A percentile compares a stretch with the other conserved stretches of the same genome.
Evolutionary conservation across 2,888 invertebrate species (phyloP).

Genomic region (Cheilosia soror): DNA sequence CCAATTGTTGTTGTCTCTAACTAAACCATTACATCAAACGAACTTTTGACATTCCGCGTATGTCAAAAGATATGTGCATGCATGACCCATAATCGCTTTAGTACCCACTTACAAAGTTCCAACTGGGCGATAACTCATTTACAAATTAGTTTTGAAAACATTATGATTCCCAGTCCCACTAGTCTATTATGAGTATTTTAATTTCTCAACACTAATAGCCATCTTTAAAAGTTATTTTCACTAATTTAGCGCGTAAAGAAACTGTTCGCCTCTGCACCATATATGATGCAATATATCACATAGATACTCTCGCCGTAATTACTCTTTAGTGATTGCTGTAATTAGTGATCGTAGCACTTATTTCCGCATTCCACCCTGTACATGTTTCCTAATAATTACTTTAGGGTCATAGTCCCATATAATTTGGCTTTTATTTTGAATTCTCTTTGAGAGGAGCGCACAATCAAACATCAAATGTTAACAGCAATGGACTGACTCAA

Average conservation of each 20-base stretch:
- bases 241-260: background rate
- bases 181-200: background rate
- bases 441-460: slow-evolving; percentile 9
- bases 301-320: slow-evolving; percentile 4
- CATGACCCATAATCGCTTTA: background rate
- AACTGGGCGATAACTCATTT: background rate
- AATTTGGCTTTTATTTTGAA: slow-evolving; percentile 21
- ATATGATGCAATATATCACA: background rate
- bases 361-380: slow-evolving; percentile 31
- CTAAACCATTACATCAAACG: background rate
- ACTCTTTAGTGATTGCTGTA: background rate
- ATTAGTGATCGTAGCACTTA: slow-evolving; percentile 7
- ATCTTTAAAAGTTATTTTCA: slow-evolving; percentile 1
- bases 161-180: background rate
- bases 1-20: too few relatives aligned
- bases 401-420: slow-evolving; percentile 34
- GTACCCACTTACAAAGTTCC: background rate
- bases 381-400: slow-evolving; percentile 34
- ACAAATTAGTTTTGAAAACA: background rate
- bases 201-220: background rate
- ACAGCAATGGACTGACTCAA: slow-evolving; percentile 47
- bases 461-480: slow-evolving; percentile 47
- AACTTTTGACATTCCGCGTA: background rate
- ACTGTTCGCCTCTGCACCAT: background rate
- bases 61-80: background rate